phyloP scores from a whole-genome alignment of 2,113 vertebrate species.

The Chloebia gouldiae region DNA sequence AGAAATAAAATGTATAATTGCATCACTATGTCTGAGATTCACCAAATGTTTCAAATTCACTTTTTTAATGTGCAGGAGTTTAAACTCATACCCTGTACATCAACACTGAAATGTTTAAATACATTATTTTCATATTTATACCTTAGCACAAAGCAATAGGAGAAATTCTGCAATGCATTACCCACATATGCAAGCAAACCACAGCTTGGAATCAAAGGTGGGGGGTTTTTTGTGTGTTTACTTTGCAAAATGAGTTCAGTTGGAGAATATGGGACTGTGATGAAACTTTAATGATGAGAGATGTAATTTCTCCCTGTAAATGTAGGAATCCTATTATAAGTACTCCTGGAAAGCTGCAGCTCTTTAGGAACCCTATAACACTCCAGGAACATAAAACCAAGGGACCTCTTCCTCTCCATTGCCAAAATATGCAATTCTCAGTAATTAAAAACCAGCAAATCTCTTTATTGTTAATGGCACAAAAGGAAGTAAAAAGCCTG shows the following conservation, averaged over 20 bases:
- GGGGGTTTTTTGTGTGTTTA: background rate
- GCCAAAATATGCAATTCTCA: background rate
- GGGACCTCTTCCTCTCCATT: background rate
- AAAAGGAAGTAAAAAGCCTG: background rate
- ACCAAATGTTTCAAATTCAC: background rate
- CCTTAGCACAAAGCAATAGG: background rate
- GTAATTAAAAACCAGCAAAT: background rate
- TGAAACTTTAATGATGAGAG: constrained; percentile 30
- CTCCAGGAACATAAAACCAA: background rate
- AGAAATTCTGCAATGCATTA: background rate
- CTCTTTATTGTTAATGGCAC: background rate
- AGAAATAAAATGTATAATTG: background rate
- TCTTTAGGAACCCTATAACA: background rate
- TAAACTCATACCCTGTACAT: background rate
- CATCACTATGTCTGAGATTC: background rate
- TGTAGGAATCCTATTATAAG: background rate
- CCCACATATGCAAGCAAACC: background rate
- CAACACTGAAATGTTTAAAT: background rate
- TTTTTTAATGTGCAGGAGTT: background rate
- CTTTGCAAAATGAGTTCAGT: background rate
- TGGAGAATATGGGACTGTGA: background rate
- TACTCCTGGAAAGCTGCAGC: background rate
- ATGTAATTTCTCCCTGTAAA: background rate
- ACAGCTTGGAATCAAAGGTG: rapidly evolving
- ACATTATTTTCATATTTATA: constrained; percentile 9